Percentiles rank a stretch among this genome's conserved stretches.
phyloP scores from a whole-genome alignment of 1,140 invertebrate genomes.

The Trissolcus basalis region DNA sequence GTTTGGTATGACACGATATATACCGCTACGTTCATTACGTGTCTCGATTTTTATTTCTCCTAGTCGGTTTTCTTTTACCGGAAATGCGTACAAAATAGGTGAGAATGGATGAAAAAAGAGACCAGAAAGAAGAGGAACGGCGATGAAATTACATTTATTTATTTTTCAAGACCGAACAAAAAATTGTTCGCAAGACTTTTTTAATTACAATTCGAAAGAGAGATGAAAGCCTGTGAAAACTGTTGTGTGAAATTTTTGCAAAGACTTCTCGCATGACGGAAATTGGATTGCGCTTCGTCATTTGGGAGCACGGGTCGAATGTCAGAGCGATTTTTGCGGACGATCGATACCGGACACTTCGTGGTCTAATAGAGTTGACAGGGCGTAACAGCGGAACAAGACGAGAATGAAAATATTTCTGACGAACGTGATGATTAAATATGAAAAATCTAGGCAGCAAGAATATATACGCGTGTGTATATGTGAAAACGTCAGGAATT shows the following conservation, averaged over 20 bases:
- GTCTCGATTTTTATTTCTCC: slow-evolving; percentile 14
- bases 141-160: no score
- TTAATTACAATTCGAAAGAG: no score
- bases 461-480: slow-evolving; percentile 5
- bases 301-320: neutral
- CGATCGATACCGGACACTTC: slow-evolving; percentile 30
- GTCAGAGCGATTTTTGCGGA: slow-evolving; percentile 15
- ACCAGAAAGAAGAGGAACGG: neutral
- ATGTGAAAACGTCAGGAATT: slow-evolving; percentile 33
- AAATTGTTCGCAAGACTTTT: no score
- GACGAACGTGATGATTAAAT: slow-evolving; percentile 28
- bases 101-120: neutral
- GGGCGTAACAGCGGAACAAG: slow-evolving; percentile 3
- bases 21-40: slow-evolving; percentile 30
- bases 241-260: neutral
- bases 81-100: neutral
- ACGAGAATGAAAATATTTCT: slow-evolving; percentile 23
- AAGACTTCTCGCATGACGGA: neutral
- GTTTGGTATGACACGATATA: slow-evolving; percentile 43
- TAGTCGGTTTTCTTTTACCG: neutral
- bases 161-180: neutral
- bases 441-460: slow-evolving; percentile 9
- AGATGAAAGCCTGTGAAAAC: neutral
- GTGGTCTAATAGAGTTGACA: slow-evolving; percentile 35
- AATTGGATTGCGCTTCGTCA: slow-evolving; percentile 12